Evolutionary conservation across 2,888 invertebrate species (phyloP).

Genomic region (Willowsia nigromaculata): DNA sequence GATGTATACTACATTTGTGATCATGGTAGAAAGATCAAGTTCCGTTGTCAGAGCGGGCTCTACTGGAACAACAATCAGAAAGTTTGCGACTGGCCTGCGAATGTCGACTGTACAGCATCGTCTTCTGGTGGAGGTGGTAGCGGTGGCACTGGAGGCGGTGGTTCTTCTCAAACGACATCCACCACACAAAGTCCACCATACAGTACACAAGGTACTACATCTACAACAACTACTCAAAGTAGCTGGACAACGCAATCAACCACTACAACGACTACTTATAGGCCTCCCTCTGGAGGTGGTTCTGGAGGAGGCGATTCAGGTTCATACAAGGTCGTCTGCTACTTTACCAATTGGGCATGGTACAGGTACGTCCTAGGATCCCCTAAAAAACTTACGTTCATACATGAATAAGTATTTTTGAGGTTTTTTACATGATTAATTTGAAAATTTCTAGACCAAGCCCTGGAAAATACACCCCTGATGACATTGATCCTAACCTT

Average conservation of each 20-base stretch:
- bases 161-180: slow-evolving; percentile 47
- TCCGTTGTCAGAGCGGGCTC: slow-evolving; percentile 86
- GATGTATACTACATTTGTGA: slow-evolving; percentile 88
- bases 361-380: slow-evolving; percentile 81
- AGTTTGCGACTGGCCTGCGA: slow-evolving; percentile 84
- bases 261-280: slow-evolving; percentile 13
- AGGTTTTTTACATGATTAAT: no score
- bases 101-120: slow-evolving; percentile 83
- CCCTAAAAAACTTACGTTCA: slow-evolving; percentile 80
- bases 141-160: slow-evolving; percentile 1
- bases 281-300: slow-evolving; percentile 6
- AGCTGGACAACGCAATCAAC: slow-evolving; percentile 67
- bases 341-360: slow-evolving; percentile 97
- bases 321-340: slow-evolving; percentile 86
- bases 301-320: slow-evolving; percentile 9
- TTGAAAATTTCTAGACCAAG: slow-evolving; percentile 81
- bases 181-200: slow-evolving; percentile 79
- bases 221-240: slow-evolving; percentile 80
- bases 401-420: slow-evolving; percentile 48
- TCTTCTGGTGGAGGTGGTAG: not conserved
- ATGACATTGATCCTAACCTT: slow-evolving; percentile 91
- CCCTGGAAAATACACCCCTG: slow-evolving; percentile 90
- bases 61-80: slow-evolving; percentile 85
- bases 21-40: slow-evolving; percentile 88
- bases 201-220: slow-evolving; percentile 80